phyloP scores from a whole-genome alignment of 2,113 vertebrate genomes.

The Podarcis cretensis region DNA sequence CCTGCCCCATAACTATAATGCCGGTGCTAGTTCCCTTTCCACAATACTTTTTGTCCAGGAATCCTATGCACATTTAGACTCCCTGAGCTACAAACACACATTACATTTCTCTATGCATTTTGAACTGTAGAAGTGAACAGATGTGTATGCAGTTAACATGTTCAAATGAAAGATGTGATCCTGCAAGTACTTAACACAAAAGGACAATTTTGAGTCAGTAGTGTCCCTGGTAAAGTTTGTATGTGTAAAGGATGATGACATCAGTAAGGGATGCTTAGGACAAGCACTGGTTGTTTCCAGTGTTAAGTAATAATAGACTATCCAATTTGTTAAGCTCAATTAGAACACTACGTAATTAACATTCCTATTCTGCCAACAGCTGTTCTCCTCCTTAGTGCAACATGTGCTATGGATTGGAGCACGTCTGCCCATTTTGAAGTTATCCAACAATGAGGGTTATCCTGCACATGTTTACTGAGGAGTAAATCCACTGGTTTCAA shows the following conservation, averaged over 20 bases:
- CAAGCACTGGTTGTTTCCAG: conserved; percentile 65
- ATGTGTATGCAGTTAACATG: background rate
- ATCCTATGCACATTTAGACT: background rate
- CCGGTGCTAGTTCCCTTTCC: background rate
- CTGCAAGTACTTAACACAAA: background rate
- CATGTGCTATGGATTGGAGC: background rate
- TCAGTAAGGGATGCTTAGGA: background rate
- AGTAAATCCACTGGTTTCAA: background rate
- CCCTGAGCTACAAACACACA: background rate
- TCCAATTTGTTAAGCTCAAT: conserved; percentile 35
- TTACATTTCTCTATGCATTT: background rate
- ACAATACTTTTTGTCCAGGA: background rate
- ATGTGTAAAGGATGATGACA: conserved; percentile 37
- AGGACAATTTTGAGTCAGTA: conserved; percentile 38
- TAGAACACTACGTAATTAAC: conserved; percentile 32
- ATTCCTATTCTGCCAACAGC: background rate
- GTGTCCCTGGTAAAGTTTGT: conserved; percentile 42
- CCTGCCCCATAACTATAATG: background rate
- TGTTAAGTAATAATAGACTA: conserved; percentile 61
- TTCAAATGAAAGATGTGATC: background rate
- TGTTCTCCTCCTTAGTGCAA: conserved; percentile 2
- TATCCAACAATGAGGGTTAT: background rate
- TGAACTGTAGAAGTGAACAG: background rate
- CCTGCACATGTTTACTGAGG: background rate
- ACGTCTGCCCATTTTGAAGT: background rate